phyloP scores from a whole-genome alignment of 2,888 invertebrate genomes.

The Exephanes ischioxanthus region DNA sequence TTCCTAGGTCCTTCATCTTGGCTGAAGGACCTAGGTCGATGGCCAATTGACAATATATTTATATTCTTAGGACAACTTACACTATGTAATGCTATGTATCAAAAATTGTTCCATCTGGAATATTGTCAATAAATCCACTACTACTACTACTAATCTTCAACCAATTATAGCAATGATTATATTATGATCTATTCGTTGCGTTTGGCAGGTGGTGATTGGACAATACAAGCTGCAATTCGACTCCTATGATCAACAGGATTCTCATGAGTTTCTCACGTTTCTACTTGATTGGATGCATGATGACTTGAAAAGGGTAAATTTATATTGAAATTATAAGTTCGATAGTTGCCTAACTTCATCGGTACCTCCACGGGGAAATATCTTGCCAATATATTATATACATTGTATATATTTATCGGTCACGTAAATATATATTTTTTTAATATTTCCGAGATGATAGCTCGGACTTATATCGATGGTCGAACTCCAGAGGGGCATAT shows the following conservation, averaged over 20 bases:
- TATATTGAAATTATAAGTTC: not conserved
- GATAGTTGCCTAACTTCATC: not conserved
- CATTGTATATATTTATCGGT: too few species aligned
- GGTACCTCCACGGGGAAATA: not conserved
- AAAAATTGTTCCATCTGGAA: too few species aligned
- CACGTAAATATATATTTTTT: too few species aligned
- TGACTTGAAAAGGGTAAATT: constrained; percentile 89
- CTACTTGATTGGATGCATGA: constrained; percentile 95
- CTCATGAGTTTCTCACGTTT: constrained; percentile 95
- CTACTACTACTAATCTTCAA: not conserved
- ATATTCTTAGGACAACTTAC: too few species aligned
- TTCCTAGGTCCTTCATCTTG: too few species aligned
- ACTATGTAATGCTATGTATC: too few species aligned
- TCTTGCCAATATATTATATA: not conserved
- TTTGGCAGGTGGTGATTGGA: constrained; percentile 89
- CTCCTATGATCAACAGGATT: constrained; percentile 94
- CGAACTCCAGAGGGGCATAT: too few species aligned
- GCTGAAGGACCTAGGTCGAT: too few species aligned
- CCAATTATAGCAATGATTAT: not conserved
- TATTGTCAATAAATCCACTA: too few species aligned
- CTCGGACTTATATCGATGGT: too few species aligned
- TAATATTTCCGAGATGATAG: too few species aligned
- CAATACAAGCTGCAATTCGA: constrained; percentile 91
- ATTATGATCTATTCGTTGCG: not conserved
- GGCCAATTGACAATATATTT: too few species aligned